Conservation (phyloP, 2,797 vertebrate species). For the Enteromius viviparus region DNA sequence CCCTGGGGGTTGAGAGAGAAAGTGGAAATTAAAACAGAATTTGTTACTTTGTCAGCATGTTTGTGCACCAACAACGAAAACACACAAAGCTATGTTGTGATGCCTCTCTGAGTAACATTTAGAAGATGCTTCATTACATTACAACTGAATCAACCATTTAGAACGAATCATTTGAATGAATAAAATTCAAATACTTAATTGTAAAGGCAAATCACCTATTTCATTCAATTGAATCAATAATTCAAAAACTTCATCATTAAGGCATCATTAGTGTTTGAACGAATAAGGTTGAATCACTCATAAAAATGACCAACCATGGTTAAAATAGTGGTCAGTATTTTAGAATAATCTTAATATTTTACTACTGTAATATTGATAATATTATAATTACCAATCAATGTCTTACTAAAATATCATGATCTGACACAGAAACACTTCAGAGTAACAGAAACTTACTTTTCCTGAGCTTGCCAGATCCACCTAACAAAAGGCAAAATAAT, state of each 20-base stretch:
- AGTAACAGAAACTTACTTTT: conserved; percentile 57
- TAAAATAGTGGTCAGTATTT: background rate
- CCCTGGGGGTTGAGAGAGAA: conserved; percentile 6
- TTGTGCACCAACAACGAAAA: background rate
- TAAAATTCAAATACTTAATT: background rate
- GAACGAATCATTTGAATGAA: background rate
- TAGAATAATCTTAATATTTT: background rate
- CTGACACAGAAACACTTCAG: background rate
- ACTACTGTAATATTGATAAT: background rate
- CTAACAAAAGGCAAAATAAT: conserved; percentile 50
- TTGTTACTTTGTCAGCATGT: background rate
- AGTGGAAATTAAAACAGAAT: background rate
- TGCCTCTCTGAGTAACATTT: background rate
- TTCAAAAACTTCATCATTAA: background rate
- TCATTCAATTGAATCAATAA: background rate
- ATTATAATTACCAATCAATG: background rate
- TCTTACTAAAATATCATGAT: background rate
- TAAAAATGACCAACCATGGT: background rate
- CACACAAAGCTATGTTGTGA: background rate
- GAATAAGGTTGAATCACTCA: background rate
- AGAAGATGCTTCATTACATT: background rate
- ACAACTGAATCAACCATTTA: conserved; percentile 1
- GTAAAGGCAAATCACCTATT: background rate
- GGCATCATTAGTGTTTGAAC: background rate
- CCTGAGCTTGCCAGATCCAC: conserved; percentile 64